A percentile compares a stretch with the other conserved stretches of the same genome.
Conservation (phyloP, 2,888 invertebrate species). For the Eupsilia transversa region DNA sequence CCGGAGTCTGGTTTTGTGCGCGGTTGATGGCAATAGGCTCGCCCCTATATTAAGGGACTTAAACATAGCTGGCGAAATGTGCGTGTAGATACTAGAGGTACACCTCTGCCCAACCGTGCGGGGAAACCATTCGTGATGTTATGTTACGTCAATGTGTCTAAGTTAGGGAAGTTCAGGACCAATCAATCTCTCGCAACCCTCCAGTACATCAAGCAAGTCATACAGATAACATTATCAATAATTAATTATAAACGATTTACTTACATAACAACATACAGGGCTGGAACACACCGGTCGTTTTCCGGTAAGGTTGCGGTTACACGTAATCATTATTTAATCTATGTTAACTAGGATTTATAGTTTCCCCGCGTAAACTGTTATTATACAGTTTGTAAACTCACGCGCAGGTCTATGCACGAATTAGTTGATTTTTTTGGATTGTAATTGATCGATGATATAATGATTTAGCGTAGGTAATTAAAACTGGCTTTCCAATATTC, state of each 20-base stretch:
- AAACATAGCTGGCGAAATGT: too few relatives aligned
- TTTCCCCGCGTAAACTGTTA: conserved; percentile 56
- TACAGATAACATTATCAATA: conserved; percentile 44
- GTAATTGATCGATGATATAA: conserved; percentile 40
- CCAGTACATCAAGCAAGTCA: conserved; percentile 11
- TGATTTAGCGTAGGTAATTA: conserved; percentile 17
- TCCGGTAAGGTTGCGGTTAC: conserved; percentile 51
- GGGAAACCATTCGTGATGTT: too few relatives aligned
- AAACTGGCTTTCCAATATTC: conserved; percentile 22
- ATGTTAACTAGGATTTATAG: conserved; percentile 59
- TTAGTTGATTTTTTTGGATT: conserved; percentile 7
- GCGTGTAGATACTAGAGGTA: too few relatives aligned
- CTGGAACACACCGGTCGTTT: conserved; percentile 39
- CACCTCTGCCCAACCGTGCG: too few relatives aligned
- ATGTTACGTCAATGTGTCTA: background rate
- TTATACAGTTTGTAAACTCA: conserved; percentile 39
- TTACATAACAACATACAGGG: conserved; percentile 54
- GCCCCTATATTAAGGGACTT: too few relatives aligned
- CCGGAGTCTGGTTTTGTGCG: too few relatives aligned
- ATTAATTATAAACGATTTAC: conserved; percentile 53
- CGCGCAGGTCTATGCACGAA: conserved; percentile 19
- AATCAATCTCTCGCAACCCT: conserved; percentile 8
- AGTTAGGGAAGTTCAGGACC: background rate
- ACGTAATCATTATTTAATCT: conserved; percentile 58
- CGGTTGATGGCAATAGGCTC: too few relatives aligned